These are phyloP conservation scores for Odiellus spinosus DNA, from an alignment of 2,888 invertebrate species.

Conservation along the genomic window DNA sequence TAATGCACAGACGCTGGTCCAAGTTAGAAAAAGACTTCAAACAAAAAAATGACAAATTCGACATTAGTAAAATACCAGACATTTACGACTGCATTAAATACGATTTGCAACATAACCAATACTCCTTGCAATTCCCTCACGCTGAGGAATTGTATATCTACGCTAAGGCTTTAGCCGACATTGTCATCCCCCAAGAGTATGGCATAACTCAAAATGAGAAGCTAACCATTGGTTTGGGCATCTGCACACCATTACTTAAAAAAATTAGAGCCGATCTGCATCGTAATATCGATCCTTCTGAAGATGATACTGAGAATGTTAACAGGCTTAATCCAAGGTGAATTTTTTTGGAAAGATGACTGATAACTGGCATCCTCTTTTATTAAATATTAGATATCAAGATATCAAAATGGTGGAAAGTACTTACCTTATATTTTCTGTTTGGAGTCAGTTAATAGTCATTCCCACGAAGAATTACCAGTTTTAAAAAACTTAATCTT, in stretches of 20 bases:
- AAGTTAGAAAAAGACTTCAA: slow-evolving; percentile 97
- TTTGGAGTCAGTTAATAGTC: too few species aligned
- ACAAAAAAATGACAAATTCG: slow-evolving; percentile 77
- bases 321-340: slow-evolving; percentile 87
- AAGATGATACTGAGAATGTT: slow-evolving; percentile 72
- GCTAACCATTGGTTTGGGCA: slow-evolving; percentile 87
- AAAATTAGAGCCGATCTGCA: slow-evolving; percentile 90
- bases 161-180: slow-evolving; percentile 92
- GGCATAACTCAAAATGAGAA: slow-evolving; percentile 91
- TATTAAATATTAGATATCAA: too few species aligned
- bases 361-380: too few species aligned
- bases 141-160: slow-evolving; percentile 86
- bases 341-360: slow-evolving; percentile 2
- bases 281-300: slow-evolving; percentile 52
- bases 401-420: too few species aligned
- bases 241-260: slow-evolving; percentile 86
- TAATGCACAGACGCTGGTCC: slow-evolving; percentile 93
- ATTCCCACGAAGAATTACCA: too few species aligned
- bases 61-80: slow-evolving; percentile 97
- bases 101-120: slow-evolving; percentile 94
- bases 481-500: too few species aligned
- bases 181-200: slow-evolving; percentile 98
- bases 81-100: slow-evolving; percentile 99
- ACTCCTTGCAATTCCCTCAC: slow-evolving; percentile 72
- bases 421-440: too few species aligned